phyloP scores from a whole-genome alignment of 2,888 invertebrate genomes.

The Teinopalpus imperialis region DNA sequence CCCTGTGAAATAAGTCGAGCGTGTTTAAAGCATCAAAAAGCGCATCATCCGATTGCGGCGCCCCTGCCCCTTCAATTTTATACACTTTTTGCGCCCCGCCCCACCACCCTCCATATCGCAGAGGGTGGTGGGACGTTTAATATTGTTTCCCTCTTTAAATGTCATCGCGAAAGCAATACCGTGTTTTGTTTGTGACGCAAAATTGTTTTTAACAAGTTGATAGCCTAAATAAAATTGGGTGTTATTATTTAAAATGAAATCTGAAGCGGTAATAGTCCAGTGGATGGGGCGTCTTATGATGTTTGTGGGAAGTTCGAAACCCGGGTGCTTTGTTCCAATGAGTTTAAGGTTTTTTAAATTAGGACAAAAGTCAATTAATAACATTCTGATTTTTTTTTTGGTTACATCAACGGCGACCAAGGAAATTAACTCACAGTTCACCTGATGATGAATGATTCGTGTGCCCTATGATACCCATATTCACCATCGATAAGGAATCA shows the following conservation, averaged over 20 bases:
- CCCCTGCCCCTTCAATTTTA: conserved; percentile 37
- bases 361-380: too few relatives aligned
- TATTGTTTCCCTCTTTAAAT: conserved; percentile 29
- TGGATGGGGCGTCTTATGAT: too few relatives aligned
- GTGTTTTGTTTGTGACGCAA: conserved; percentile 22
- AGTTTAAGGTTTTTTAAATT: too few relatives aligned
- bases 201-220: conserved; percentile 15
- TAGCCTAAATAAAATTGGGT: neutral
- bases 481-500: too few relatives aligned
- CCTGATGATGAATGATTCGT: too few relatives aligned
- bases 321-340: too few relatives aligned
- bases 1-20: conserved; percentile 40
- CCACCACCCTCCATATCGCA: conserved; percentile 22
- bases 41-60: conserved; percentile 66
- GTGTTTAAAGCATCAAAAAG: conserved; percentile 53
- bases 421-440: too few relatives aligned
- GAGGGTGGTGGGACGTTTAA: conserved; percentile 23
- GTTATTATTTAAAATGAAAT: conserved; percentile 10
- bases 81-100: conserved; percentile 38
- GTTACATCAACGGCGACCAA: too few relatives aligned
- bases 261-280: too few relatives aligned
- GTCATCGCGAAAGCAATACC: conserved; percentile 26
- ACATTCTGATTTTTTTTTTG: too few relatives aligned
- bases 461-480: too few relatives aligned
- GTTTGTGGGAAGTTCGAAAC: too few relatives aligned